These are phyloP conservation scores for Pammene aurita DNA, from an alignment of 2,888 invertebrate genomes.

Conservation along the genomic window DNA sequence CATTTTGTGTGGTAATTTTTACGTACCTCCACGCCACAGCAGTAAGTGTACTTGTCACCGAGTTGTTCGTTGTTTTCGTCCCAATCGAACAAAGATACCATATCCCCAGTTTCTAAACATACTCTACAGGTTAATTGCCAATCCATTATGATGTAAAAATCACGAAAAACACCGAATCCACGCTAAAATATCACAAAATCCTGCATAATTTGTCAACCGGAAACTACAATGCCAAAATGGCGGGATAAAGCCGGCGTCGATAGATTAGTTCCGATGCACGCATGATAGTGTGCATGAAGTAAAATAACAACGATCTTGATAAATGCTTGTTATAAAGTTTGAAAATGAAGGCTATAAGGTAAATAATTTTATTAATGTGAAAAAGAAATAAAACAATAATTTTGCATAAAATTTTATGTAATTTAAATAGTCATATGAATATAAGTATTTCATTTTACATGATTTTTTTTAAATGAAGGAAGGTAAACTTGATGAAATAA, in stretches of 20 bases:
- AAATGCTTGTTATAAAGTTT: background rate
- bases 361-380: background rate
- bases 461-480: too few species aligned
- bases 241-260: slow-evolving; percentile 43
- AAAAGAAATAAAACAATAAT: too few species aligned
- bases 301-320: background rate
- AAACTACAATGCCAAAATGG: slow-evolving; percentile 64
- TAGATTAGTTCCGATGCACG: slow-evolving; percentile 51
- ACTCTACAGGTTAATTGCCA: slow-evolving; percentile 82
- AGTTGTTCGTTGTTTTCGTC: slow-evolving; percentile 83
- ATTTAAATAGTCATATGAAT: too few species aligned
- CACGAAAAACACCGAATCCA: slow-evolving; percentile 37
- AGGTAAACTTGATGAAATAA: too few species aligned
- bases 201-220: slow-evolving; percentile 62
- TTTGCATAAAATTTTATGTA: too few species aligned
- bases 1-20: slow-evolving; percentile 79
- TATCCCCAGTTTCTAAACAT: slow-evolving; percentile 78
- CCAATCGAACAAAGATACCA: slow-evolving; percentile 82
- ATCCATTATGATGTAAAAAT: slow-evolving; percentile 68
- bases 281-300: slow-evolving; percentile 5
- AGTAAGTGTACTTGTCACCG: slow-evolving; percentile 77
- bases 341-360: background rate
- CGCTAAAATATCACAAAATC: slow-evolving; percentile 55
- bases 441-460: too few species aligned
- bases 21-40: slow-evolving; percentile 79